Percentiles rank a stretch among this genome's conserved stretches.
Conservation (phyloP, 2,113 vertebrate genomes). For the Melozone crissalis region DNA sequence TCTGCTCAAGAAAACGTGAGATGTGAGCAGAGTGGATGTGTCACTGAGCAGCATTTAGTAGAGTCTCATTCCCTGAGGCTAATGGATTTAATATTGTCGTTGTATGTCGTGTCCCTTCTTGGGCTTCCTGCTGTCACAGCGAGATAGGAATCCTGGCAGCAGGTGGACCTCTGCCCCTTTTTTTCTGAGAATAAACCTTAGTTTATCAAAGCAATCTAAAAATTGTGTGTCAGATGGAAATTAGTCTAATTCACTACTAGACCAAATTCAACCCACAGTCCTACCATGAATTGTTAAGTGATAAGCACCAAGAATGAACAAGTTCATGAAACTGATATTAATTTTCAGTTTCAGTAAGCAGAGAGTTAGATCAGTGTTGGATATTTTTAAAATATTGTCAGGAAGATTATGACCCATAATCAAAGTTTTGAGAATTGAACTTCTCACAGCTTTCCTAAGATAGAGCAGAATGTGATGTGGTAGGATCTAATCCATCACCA, state of each 20-base stretch:
- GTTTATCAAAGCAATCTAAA: background rate
- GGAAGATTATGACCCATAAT: background rate
- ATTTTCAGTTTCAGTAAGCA: background rate
- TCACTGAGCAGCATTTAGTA: background rate
- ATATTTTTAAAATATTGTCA: conserved; percentile 27
- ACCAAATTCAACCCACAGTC: background rate
- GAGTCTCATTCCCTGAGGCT: background rate
- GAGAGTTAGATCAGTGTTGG: background rate
- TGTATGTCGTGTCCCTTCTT: background rate
- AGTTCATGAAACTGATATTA: background rate
- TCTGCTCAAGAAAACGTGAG: background rate
- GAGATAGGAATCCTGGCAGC: background rate
- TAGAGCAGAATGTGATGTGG: background rate
- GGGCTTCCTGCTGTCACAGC: background rate
- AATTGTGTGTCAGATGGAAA: background rate
- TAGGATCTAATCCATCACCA: background rate
- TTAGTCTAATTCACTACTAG: background rate
- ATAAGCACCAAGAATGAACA: background rate
- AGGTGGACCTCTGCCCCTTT: background rate
- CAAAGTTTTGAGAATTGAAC: background rate
- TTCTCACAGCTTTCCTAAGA: background rate
- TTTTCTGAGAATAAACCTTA: background rate
- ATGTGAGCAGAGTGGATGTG: background rate
- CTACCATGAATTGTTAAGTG: background rate
- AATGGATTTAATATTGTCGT: background rate